These are phyloP conservation scores for Notodonta ziczac DNA, from an alignment of 2,888 invertebrate genomes.

Conservation along the genomic window DNA sequence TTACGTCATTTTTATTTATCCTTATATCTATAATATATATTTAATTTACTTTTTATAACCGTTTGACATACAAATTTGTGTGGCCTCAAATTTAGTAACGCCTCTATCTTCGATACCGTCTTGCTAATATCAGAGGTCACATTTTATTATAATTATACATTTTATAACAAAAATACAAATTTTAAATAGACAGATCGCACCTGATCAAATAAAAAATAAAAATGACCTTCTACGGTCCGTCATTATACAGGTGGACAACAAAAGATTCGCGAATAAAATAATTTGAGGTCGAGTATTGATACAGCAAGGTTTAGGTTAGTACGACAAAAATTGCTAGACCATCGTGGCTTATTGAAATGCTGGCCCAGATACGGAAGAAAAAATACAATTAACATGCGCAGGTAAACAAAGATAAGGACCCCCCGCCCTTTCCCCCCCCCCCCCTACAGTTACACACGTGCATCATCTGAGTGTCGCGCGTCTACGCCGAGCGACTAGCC, in stretches of 20 bases:
- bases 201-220: background rate
- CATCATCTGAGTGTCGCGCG: slow-evolving; percentile 28
- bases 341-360: background rate
- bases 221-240: background rate
- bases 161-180: no score
- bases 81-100: no score
- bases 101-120: no score
- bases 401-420: slow-evolving; percentile 36
- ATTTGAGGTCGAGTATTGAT: background rate
- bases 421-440: slow-evolving; percentile 7
- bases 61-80: no score
- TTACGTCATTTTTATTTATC: no score
- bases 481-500: slow-evolving; percentile 17
- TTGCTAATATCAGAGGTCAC: no score
- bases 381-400: slow-evolving; percentile 20
- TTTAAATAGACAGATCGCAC: background rate
- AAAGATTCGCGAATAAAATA: background rate
- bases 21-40: no score
- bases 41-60: no score
- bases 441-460: slow-evolving; percentile 29
- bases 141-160: no score
- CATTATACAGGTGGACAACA: background rate
- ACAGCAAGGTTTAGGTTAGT: background rate
- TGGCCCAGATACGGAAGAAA: slow-evolving; percentile 1
- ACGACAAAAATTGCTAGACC: background rate